Evolutionary conservation across 2,797 vertebrate genomes (phyloP), one percentile per base, ranked within the genome.

Genomic region (Corythornis leucogaster): DNA sequence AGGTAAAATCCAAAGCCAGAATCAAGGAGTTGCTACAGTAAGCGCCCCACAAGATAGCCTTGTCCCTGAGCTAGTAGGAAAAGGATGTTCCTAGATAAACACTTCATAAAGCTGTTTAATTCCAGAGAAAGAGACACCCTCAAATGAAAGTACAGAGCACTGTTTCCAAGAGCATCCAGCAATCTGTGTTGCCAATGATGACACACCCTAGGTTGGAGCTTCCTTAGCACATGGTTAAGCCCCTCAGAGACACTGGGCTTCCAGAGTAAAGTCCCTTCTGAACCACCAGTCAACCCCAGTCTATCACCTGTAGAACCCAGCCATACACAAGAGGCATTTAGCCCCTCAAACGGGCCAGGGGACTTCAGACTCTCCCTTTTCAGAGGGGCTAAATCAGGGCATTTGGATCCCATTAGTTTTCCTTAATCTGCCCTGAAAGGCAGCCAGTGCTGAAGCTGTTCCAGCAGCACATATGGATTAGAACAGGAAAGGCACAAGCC

Each of bases 371-470:
- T 8, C 25, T 84, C 22, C 9, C 0, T 5, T 15, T 13, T 25
- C 48, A 46, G 54, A 45, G 21, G 4, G 51, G 68, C 45, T 54
- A 86, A 31, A 59, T 22, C 11, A 12, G 53, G 26, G 28, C 38
- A 17, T 90, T 90, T 80, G 92, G 57, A 67, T 63, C 33, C 57
- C 61, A 42, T 80, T 45, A 88, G 10, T 28, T 77, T 59, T 80
- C 35, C 53, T 59, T 77, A 5, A 80, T 92, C 64, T 46, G 58
- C 22, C 76, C 81, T 71, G 84, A 89, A 28, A 85, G 18, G 4
- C 86, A 51, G 92, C 92, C 92, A 85, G 81, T 64, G 62, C 86
- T 93, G 79, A 84, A 80, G 67, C 53, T 53, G 42, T 62, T 81
- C 78, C 93, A 94, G 85, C 71, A 48, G 25, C 61, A 40, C 77